A percentile compares a stretch with the other conserved stretches of the same genome.
Evolutionary conservation across 2,113 vertebrate species (phyloP).

Genomic region (Phyllopteryx taeniolatus): DNA sequence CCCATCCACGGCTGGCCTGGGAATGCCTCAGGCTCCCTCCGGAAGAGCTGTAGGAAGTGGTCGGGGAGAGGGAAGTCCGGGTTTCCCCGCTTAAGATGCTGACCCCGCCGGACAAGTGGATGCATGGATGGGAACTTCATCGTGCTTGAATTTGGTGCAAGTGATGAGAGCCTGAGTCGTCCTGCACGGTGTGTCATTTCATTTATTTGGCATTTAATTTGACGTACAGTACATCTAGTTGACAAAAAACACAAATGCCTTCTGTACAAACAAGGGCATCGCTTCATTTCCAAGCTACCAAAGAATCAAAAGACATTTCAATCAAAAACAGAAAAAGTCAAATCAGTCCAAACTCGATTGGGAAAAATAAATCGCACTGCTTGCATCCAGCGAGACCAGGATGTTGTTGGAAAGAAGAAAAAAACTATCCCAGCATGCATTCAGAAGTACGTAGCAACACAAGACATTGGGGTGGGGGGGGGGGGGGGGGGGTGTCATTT

Average conservation of each 20-base stretch:
- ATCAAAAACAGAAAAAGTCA: slow-evolving; percentile 60
- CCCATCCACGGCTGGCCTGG: no score
- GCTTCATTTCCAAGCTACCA: slow-evolving; percentile 69
- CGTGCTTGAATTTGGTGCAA: no score
- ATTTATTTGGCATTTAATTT: slow-evolving; percentile 98
- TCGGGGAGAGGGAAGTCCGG: no score
- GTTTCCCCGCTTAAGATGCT: no score
- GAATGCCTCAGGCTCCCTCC: no score
- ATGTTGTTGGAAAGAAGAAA: not conserved
- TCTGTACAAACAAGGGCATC: slow-evolving; percentile 38
- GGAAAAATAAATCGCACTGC: slow-evolving; percentile 6
- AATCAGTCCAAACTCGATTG: slow-evolving; percentile 33
- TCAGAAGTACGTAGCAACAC: not conserved
- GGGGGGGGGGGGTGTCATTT: no score
- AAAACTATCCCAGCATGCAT: not conserved
- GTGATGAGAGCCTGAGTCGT: slow-evolving; percentile 25
- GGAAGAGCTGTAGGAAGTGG: no score
- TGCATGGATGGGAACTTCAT: no score
- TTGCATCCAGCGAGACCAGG: slow-evolving; percentile 11
- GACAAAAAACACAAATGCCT: slow-evolving; percentile 70
- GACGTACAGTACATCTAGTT: slow-evolving; percentile 89
- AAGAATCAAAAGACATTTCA: slow-evolving; percentile 34
- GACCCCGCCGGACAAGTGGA: no score
- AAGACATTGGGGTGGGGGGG: no score
- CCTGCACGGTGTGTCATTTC: slow-evolving; percentile 78